phyloP scores from a whole-genome alignment of 2,113 vertebrate genomes.

The Nibea coibor region DNA sequence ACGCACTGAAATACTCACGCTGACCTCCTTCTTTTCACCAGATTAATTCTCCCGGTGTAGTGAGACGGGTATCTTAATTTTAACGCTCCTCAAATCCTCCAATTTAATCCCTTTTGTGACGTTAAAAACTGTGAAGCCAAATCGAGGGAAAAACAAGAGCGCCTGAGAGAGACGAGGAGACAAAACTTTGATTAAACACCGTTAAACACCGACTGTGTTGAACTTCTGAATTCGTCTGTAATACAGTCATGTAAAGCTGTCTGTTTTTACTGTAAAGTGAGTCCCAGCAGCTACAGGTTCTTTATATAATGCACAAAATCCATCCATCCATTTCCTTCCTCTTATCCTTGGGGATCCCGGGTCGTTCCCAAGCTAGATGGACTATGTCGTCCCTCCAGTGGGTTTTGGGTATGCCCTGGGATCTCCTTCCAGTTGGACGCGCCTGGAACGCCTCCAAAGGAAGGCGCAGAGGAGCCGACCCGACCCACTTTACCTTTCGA shows the following conservation, averaged over 20 bases:
- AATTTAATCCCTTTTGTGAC: neutral
- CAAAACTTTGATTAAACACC: neutral
- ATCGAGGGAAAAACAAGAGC: neutral
- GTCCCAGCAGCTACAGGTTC: too few species aligned
- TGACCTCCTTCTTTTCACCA: neutral
- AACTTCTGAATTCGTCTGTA: neutral
- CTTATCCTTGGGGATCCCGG: too few species aligned
- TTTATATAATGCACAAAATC: too few species aligned
- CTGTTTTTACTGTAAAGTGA: neutral
- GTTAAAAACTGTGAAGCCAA: neutral
- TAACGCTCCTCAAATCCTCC: conserved; percentile 16
- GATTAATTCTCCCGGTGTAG: neutral
- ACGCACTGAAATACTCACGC: neutral
- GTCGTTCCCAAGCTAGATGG: too few species aligned
- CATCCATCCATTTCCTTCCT: too few species aligned
- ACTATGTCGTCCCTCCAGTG: too few species aligned
- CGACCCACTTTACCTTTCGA: too few species aligned
- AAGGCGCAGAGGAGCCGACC: too few species aligned
- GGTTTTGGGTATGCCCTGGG: too few species aligned
- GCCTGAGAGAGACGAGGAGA: neutral
- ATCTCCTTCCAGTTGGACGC: too few species aligned
- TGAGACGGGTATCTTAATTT: neutral
- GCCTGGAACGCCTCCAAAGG: too few species aligned
- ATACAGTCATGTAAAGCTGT: neutral
- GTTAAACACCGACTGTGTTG: neutral